Conservation (phyloP, 92 coral and sea anemone genomes). For the Epizoanthus ramosus region DNA sequence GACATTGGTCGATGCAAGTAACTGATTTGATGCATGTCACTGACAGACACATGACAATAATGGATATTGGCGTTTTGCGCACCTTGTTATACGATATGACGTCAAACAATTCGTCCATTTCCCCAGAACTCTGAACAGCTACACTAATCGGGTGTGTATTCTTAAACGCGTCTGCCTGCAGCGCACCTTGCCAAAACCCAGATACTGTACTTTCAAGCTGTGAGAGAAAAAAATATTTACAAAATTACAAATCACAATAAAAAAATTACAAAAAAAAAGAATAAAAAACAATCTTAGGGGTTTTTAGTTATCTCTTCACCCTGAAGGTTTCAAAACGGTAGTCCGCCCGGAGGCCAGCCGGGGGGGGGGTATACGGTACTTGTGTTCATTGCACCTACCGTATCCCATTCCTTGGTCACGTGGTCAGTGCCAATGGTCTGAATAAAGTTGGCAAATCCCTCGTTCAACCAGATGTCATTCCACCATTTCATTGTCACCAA, state of each 20-base stretch:
- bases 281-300: too few species aligned
- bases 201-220: slow-evolving; percentile 55
- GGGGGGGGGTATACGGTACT: background rate
- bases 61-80: too few species aligned
- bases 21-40: too few species aligned
- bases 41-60: too few species aligned
- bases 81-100: slow-evolving; percentile 66
- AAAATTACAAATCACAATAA: background rate
- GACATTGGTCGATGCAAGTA: too few species aligned
- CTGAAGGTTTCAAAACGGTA: too few species aligned
- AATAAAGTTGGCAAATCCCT: slow-evolving; percentile 69
- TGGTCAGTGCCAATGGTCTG: slow-evolving; percentile 55
- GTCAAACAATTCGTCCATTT: slow-evolving; percentile 60
- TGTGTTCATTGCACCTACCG: slow-evolving; percentile 30
- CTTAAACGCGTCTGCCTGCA: slow-evolving; percentile 59
- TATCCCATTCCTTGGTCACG: slow-evolving; percentile 51
- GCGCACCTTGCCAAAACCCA: slow-evolving; percentile 56
- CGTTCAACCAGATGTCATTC: slow-evolving; percentile 79
- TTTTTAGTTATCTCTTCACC: too few species aligned
- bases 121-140: slow-evolving; percentile 54
- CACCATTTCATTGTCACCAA: slow-evolving; percentile 76
- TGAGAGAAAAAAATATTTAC: background rate
- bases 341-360: too few species aligned
- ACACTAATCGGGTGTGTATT: slow-evolving; percentile 62
- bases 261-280: too few species aligned